Percentiles rank a stretch among this genome's conserved stretches.
Evolutionary conservation across 2,113 vertebrate genomes (phyloP).

Genomic region (Anguilla japonica): DNA sequence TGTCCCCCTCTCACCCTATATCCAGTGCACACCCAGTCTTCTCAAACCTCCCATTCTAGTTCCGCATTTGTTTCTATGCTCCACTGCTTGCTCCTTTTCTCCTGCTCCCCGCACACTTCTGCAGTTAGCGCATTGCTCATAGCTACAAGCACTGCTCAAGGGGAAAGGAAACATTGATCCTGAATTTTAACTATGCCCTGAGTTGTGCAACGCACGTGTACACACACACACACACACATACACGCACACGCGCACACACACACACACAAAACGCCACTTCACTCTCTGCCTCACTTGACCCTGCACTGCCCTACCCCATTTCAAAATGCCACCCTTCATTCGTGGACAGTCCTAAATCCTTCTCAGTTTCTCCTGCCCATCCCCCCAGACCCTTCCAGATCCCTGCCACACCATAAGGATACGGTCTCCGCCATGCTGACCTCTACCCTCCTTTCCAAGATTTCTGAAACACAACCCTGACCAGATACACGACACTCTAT

Average conservation of each 20-base stretch:
- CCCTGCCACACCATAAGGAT: not conserved
- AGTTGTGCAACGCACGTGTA: not conserved
- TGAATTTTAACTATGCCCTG: constrained; percentile 1
- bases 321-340: not conserved
- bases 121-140: not conserved
- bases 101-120: not conserved
- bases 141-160: not conserved
- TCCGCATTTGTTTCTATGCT: not conserved
- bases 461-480: constrained; percentile 13
- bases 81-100: not conserved
- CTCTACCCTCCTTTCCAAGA: not conserved
- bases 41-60: not conserved
- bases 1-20: not conserved
- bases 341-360: not conserved
- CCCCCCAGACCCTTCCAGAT: not conserved
- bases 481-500: constrained; percentile 32
- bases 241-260: constrained; percentile 16
- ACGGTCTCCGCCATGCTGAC: not conserved
- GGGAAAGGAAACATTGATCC: not conserved
- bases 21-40: not conserved
- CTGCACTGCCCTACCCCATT: not conserved
- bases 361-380: not conserved
- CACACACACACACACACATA: constrained; percentile 20
- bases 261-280: not conserved
- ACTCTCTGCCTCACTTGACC: not conserved